phyloP scores from a whole-genome alignment of 2,888 invertebrate species.

The Epinotia nisella region DNA sequence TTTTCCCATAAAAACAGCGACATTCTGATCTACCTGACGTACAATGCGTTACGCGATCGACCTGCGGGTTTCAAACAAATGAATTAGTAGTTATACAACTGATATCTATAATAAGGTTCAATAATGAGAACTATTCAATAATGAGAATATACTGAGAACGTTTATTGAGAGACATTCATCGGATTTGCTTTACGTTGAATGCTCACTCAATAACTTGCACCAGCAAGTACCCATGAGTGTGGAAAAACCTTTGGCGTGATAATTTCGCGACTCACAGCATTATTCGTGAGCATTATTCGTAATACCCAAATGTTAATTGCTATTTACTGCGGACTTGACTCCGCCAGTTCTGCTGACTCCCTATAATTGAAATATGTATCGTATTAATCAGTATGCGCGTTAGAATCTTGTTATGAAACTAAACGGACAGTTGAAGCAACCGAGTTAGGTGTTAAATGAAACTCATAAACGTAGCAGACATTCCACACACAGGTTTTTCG shows the following conservation, averaged over 20 bases:
- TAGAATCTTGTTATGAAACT: background rate
- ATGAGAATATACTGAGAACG: too few species aligned
- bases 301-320: background rate
- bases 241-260: constrained; percentile 1
- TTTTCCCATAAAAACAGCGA: too few species aligned
- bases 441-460: background rate
- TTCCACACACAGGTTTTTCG: too few species aligned
- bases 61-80: too few species aligned
- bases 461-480: background rate
- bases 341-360: background rate
- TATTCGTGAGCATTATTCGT: background rate
- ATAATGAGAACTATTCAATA: too few species aligned
- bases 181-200: background rate
- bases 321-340: background rate
- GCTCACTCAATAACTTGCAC: constrained; percentile 3
- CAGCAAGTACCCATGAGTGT: background rate
- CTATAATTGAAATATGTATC: background rate
- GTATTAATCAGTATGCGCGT: background rate
- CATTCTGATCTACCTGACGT: too few species aligned
- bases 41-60: too few species aligned
- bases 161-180: too few species aligned
- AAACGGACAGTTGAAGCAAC: background rate
- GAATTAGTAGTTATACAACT: too few species aligned
- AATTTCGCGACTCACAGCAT: background rate
- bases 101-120: too few species aligned